Evolutionary conservation across 2,888 invertebrate genomes (phyloP), one percentile per base, ranked within the genome.

Genomic region (Trachelus stipa): DNA sequence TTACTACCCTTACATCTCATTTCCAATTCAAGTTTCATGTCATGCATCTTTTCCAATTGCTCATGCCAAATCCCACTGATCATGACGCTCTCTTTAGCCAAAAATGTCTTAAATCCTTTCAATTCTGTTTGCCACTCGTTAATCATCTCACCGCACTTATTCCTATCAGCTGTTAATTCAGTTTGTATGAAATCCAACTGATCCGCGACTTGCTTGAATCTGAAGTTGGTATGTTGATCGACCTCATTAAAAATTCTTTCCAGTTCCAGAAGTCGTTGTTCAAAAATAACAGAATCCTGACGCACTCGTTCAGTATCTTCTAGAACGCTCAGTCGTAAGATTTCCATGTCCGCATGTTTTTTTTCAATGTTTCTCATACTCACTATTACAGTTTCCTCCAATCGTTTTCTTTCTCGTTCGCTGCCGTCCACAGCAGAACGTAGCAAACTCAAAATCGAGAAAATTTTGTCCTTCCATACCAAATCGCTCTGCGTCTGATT

Each of bases 11-110:
- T 93, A 31, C 93, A 91, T 0, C 92, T 92, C 84, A 93, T 93
- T 4, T 93, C 93, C 30, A 93, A 92, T 1, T 93, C 92, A 33
- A 94, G 91, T 83, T 93, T 93, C 4, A 93, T 83, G 12, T 93
- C 92, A 74, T 93, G 92, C 33, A 92, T 82, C 33, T 88, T 81
- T 69, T 87, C 83, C 34, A 90, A 87, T 56, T 92, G 91, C 69
- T 92, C 91, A 69, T 90, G 90, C 90, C 92, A 92, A 56, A 92
- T 83, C 2, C 89, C 89, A 2, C 88, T 88, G 35, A 91, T 84
- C 12, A 89, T 85, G 0, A 89, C 86, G 79, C 90, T 92, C 79
- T 93, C 92, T 73, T 91, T 88, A 0, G 89, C 84, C 12, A 91
- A 86, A 31, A 88, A 87, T 34, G 88, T 88, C 80, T 91, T 91